A percentile compares a stretch with the other conserved stretches of the same genome.
phyloP scores from a whole-genome alignment of 2,797 vertebrate species.

The Chelonia mydas region DNA sequence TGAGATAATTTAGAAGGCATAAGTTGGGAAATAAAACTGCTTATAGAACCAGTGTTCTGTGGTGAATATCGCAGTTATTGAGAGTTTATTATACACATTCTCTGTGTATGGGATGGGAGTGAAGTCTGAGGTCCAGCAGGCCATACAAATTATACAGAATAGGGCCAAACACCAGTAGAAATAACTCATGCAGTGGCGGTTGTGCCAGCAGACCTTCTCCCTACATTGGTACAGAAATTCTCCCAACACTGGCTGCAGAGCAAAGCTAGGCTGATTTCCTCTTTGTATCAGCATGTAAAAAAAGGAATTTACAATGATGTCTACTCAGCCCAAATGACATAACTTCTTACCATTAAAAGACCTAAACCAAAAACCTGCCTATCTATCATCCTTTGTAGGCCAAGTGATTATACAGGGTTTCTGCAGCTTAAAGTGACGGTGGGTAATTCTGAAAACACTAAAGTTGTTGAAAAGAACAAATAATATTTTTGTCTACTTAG shows the following conservation, averaged over 20 bases:
- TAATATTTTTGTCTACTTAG: background rate
- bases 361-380: constrained; percentile 5
- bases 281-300: background rate
- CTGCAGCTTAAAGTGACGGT: background rate
- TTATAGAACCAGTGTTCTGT: background rate
- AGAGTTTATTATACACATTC: background rate
- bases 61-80: background rate
- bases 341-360: background rate
- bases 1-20: background rate
- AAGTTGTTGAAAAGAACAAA: background rate
- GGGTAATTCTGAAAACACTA: background rate
- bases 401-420: background rate
- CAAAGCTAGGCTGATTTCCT: background rate
- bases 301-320: background rate
- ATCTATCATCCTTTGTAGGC: background rate
- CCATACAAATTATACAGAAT: background rate
- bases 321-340: background rate
- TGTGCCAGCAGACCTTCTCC: background rate
- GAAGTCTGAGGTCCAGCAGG: background rate
- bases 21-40: background rate
- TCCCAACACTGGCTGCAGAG: background rate
- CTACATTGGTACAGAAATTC: background rate
- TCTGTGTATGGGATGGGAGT: background rate
- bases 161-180: background rate
- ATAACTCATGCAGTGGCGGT: background rate